Conservation (phyloP, 2,888 invertebrate species). For the Andricus curvator region DNA sequence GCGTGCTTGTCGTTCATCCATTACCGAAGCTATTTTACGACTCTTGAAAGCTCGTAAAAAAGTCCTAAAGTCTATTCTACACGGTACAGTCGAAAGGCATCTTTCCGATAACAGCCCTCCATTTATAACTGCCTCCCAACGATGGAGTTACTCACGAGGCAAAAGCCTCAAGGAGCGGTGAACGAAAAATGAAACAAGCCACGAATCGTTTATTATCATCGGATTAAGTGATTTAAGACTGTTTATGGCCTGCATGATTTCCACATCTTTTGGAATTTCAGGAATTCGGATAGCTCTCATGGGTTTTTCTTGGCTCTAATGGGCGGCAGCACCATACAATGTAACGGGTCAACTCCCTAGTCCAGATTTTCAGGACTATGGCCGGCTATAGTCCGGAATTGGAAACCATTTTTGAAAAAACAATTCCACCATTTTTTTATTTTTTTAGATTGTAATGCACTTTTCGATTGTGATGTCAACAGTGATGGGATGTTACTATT, state of each 20-base stretch:
- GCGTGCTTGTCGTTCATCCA: conserved; percentile 44
- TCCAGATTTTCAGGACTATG: no score
- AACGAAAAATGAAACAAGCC: neutral
- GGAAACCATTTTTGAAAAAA: no score
- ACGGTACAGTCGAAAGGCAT: conserved; percentile 48
- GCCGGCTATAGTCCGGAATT: no score
- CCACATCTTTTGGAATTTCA: neutral
- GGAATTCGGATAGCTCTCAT: neutral
- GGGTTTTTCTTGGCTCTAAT: neutral
- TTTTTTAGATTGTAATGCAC: no score
- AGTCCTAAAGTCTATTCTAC: conserved; percentile 46
- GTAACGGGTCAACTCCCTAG: no score
- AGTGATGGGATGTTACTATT: no score
- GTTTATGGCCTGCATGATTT: neutral
- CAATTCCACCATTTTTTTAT: no score
- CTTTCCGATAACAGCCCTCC: conserved; percentile 54
- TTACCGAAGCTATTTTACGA: conserved; percentile 54
- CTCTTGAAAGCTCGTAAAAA: conserved; percentile 56
- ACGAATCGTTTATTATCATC: conserved; percentile 3
- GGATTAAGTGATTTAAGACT: neutral
- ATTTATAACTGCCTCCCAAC: conserved; percentile 55
- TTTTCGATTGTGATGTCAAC: no score
- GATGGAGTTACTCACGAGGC: conserved; percentile 39
- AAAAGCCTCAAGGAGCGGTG: neutral
- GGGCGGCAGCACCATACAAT: no score